phyloP scores from a whole-genome alignment of 2,888 invertebrate species.

The Brachynemurus nebulosus region DNA sequence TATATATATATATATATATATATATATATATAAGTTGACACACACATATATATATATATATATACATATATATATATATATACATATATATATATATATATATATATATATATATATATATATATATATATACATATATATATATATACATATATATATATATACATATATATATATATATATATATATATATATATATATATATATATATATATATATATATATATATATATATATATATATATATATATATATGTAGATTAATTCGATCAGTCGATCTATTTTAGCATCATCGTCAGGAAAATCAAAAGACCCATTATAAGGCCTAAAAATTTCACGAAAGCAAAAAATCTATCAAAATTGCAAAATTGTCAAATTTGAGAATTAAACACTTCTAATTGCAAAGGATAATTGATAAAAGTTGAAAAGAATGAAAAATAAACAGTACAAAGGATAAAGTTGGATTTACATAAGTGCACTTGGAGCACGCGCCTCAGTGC shows the following conservation, averaged over 20 bases:
- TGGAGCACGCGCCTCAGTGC: too few species aligned
- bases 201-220: slow-evolving; percentile 11
- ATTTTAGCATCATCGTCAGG: neutral
- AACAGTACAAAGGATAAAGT: neutral
- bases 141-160: slow-evolving; percentile 6
- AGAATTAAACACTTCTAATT: too few species aligned
- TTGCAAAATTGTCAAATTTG: too few species aligned
- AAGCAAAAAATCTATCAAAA: too few species aligned
- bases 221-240: slow-evolving; percentile 12
- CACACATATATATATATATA: neutral
- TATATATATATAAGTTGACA: neutral
- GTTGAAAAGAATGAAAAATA: neutral
- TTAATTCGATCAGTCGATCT: neutral
- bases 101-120: slow-evolving; percentile 2
- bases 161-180: slow-evolving; percentile 8
- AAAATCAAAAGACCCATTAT: too few species aligned
- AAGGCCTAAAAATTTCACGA: too few species aligned
- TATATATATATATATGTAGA: slow-evolving; percentile 11
- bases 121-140: slow-evolving; percentile 7
- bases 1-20: neutral
- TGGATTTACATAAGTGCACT: neutral
- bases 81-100: neutral
- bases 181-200: slow-evolving; percentile 10
- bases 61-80: neutral
- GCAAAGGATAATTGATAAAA: too few species aligned